phyloP scores from a whole-genome alignment of 2,113 vertebrate genomes.

The Naja naja region DNA sequence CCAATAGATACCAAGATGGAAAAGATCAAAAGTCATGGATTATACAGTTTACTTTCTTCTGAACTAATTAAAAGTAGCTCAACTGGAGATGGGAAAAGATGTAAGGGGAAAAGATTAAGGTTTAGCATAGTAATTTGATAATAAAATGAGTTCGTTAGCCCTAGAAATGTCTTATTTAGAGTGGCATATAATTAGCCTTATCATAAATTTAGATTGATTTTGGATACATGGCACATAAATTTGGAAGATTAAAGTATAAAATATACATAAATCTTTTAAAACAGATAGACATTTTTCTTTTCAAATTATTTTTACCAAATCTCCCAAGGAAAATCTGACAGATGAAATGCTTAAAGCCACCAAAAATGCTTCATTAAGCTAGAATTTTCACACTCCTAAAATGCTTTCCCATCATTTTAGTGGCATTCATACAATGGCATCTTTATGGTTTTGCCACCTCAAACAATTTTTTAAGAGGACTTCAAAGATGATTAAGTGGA shows the following conservation, averaged over 20 bases:
- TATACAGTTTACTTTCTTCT: background rate
- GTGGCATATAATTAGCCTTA: background rate
- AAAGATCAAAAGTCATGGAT: background rate
- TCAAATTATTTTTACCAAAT: conserved; percentile 9
- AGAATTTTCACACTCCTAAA: conserved; percentile 17
- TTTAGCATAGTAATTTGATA: background rate
- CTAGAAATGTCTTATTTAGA: background rate
- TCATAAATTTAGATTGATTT: conserved; percentile 1
- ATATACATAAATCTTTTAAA: conserved; percentile 6
- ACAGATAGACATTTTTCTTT: conserved; percentile 1
- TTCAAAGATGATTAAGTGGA: conserved; percentile 43
- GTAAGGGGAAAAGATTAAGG: background rate
- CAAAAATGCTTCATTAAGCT: background rate
- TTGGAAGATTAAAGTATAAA: background rate
- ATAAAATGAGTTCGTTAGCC: background rate
- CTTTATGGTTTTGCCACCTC: conserved; percentile 25
- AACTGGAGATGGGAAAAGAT: background rate
- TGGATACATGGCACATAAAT: background rate
- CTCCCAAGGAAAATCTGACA: background rate
- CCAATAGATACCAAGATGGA: background rate
- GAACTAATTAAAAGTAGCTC: background rate
- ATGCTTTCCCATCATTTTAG: conserved; percentile 35
- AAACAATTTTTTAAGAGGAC: conserved; percentile 16
- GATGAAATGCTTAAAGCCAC: conserved; percentile 32
- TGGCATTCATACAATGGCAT: background rate